Base-by-base conservation (phyloP, 2,888 invertebrate genomes). In the Aromia moschata region DNA sequence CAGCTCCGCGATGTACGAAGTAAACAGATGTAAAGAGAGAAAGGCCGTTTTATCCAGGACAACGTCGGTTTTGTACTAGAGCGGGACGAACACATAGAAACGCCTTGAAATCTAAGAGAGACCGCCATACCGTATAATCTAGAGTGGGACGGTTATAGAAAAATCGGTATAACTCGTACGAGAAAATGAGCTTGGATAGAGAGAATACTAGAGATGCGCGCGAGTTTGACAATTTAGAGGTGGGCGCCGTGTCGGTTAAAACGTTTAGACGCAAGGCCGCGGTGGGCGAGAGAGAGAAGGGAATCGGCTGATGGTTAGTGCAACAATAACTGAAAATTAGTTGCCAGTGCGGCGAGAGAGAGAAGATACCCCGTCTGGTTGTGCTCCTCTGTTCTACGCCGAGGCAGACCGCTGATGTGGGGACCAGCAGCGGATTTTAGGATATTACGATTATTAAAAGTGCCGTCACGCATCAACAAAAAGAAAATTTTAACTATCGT, bases 341-440 rank as follows among this genome's bases (percentile, higher is more conserved):
- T 70, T 68, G 70, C 62, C 54, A 62, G 66, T 68, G 65, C 64
- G 69, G 70, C 70, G 70, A 66, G 72, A 70, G 68, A 68, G 67
- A 65, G 62, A 64, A 65, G 64, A 33, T 45, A 41, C 49, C 33
- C 20, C 38, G 49, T 49, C 49, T 49, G 49, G 38, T 30, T 37
- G 47, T 12, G 20, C 36, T 14, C 36, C 18, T 46, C 45, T 15
- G 45, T 47, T 38, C 9, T 49, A n/a, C n/a, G n/a, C n/a, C n/a
- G n/a, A n/a, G 38, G 38, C 37, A 43, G 18, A 20, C 30, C 30
- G 4, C 12, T 20, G 49, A 38, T 49, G 37, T 49, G 38, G 49
- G 38, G 38, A 10, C 49, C 38, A 49, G 49, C 38, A 49, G 49
- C 49, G 38, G 25, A 25, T n/a, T n/a, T n/a, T n/a, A n/a, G n/a